Base-by-base conservation (phyloP, 2,888 invertebrate species). In the Oscheius sp. region DNA sequence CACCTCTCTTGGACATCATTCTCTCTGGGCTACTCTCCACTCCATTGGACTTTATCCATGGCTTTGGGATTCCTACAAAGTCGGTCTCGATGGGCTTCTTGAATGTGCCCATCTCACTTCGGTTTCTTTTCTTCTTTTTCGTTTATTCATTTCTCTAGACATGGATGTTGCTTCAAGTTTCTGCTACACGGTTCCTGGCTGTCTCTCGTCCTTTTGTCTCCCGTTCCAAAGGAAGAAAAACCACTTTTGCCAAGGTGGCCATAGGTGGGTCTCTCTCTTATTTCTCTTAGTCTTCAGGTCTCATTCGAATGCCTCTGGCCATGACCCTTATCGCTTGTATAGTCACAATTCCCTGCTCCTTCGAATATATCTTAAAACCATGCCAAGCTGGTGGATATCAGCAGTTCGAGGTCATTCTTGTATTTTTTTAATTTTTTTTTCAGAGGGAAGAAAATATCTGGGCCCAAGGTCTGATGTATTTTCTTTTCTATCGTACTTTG, bases 101-200 rank as follows among this genome's bases (percentile, higher is more conserved):
- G 80, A 80, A 57, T 78, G 78, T 49, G 80, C 78, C 6, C 77
- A 81, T 51, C 73, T 80, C n/a, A 74, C 78, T 32, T 78, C 81
- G 65, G 81, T 77, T 59, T 28, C 61, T 51, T 6, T 12, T 41
- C 12, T 20, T 41, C 41, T 3, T 41, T 20, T 2, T 41, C 12
- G 14, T 20, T 20, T 9, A 20, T 2, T 41, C 14, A 41, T 41
- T 41, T 41, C 41, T 3, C 41, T 12, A 17, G 81, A 81, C 81
- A 8, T 81, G 81, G 81, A 80, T 81, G 77, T 68, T 81, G 2
- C 75, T 81, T 22, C 75, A 75, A 49, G 81, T 81, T 8, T 74
- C 80, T 4, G 77, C 77, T 3, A 78, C 80, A 30, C 63, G 81
- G 26, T 81, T 80, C 63, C 67, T 81, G 36, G 81, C 80, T 12